Evolutionary conservation across 2,797 vertebrate species (phyloP).

Genomic region (Simalia tracyae): DNA sequence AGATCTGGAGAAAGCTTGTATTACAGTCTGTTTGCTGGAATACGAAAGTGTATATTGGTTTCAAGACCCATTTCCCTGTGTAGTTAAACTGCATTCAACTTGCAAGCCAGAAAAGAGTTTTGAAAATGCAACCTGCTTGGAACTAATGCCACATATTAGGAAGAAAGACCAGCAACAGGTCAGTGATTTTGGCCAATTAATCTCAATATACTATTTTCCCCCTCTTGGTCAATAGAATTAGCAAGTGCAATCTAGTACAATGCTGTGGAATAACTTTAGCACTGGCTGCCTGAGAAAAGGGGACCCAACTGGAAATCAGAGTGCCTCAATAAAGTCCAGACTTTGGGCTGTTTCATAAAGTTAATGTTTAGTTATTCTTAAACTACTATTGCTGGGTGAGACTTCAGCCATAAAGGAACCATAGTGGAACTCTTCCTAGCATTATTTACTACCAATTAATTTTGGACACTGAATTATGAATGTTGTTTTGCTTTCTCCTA

Average conservation of each 20-base stretch:
- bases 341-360: conserved; percentile 32
- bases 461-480: not conserved
- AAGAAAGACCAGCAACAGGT: conserved; percentile 26
- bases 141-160: not conserved
- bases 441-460: not conserved
- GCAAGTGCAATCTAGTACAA: conserved; percentile 29
- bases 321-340: conserved; percentile 2
- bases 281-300: not conserved
- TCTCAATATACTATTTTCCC: conserved; percentile 35
- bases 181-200: conserved; percentile 3
- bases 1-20: conserved; percentile 17
- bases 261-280: conserved; percentile 2
- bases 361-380: conserved; percentile 22
- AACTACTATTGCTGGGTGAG: not conserved
- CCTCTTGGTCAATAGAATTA: conserved; percentile 22
- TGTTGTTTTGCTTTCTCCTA: not conserved
- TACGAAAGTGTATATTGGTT: conserved; percentile 39
- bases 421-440: not conserved
- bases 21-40: conserved; percentile 21
- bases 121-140: conserved; percentile 27
- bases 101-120: conserved; percentile 18
- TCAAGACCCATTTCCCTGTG: conserved; percentile 31
- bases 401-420: not conserved
- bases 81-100: not conserved
- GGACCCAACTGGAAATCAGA: conserved; percentile 16